A percentile compares a stretch with the other conserved stretches of the same genome.
Conservation (phyloP, 2,888 invertebrate species). For the Drosophila barbarae region DNA sequence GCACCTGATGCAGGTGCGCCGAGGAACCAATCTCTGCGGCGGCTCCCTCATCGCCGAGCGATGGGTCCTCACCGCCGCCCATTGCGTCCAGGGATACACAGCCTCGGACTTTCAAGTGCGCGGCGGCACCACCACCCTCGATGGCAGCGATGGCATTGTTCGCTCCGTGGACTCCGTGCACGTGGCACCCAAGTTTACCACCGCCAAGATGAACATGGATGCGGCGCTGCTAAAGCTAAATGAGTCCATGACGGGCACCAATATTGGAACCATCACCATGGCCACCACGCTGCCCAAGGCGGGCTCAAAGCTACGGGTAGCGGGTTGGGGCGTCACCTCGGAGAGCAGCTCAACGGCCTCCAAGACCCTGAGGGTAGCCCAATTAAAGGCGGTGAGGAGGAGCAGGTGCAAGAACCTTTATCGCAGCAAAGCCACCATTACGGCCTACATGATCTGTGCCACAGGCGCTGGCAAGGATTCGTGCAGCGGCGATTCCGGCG, state of each 20-base stretch:
- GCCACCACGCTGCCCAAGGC: constrained; percentile 16
- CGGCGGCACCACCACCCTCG: constrained; percentile 49
- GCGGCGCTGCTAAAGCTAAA: constrained; percentile 51
- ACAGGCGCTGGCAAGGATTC: constrained; percentile 52
- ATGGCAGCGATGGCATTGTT: constrained; percentile 42
- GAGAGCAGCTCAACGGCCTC: constrained; percentile 46
- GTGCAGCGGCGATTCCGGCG: constrained; percentile 75
- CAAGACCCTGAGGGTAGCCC: constrained; percentile 21
- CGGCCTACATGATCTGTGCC: constrained; percentile 64
- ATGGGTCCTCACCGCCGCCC: constrained; percentile 66
- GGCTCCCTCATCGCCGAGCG: constrained; percentile 45
- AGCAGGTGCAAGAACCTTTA: constrained; percentile 26
- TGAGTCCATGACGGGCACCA: constrained; percentile 44
- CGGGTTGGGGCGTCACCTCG: constrained; percentile 60
- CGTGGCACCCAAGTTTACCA: constrained; percentile 30
- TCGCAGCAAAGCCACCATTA: constrained; percentile 33
- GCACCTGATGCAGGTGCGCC: constrained; percentile 46
- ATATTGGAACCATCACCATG: constrained; percentile 48
- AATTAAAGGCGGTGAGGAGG: constrained; percentile 24
- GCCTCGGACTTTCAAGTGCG: constrained; percentile 40
- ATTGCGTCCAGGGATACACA: constrained; percentile 45
- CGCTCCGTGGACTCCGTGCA: constrained; percentile 24
- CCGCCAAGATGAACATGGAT: constrained; percentile 50
- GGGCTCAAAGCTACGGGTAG: constrained; percentile 37
- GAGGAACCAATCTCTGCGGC: constrained; percentile 52